Percentiles rank a stretch among this genome's conserved stretches.
These are phyloP conservation scores for Sylvia borin DNA, from an alignment of 2,797 vertebrate genomes.

Conservation along the genomic window DNA sequence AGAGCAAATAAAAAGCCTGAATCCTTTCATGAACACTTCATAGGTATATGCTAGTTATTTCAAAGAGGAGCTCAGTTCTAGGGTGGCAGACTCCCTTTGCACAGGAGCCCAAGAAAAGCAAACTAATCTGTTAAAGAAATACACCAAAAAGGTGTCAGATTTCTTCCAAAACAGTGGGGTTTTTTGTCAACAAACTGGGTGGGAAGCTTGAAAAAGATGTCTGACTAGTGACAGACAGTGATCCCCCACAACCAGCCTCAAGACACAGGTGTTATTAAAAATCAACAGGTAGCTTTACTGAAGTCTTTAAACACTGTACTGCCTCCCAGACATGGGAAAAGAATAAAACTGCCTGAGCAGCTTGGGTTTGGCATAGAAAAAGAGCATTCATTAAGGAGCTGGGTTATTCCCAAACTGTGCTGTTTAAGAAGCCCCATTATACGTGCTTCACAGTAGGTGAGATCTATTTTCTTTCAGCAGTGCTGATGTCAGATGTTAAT, in stretches of 20 bases:
- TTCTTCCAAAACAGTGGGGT: neutral
- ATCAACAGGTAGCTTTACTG: neutral
- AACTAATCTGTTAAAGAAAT: neutral
- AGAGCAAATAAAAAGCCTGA: conserved; percentile 5
- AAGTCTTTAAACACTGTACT: neutral
- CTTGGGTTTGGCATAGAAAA: conserved; percentile 6
- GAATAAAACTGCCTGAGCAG: neutral
- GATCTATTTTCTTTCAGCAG: conserved; percentile 18
- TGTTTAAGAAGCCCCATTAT: conserved; percentile 8
- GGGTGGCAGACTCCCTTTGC: neutral
- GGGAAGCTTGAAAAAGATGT: neutral
- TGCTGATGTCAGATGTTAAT: neutral
- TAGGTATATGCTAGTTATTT: neutral
- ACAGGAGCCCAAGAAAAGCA: neutral
- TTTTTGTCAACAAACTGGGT: neutral
- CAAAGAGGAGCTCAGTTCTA: neutral
- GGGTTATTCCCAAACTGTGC: neutral
- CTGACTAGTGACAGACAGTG: neutral
- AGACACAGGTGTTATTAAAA: conserved; percentile 17
- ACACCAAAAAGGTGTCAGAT: neutral
- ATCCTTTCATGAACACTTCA: neutral
- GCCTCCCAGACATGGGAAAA: conserved; percentile 6
- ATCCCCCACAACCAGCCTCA: neutral
- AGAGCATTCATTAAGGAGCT: neutral
- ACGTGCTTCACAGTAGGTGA: neutral